Conservation (phyloP, 2,888 invertebrate genomes). For the Rhodophaea formosa region DNA sequence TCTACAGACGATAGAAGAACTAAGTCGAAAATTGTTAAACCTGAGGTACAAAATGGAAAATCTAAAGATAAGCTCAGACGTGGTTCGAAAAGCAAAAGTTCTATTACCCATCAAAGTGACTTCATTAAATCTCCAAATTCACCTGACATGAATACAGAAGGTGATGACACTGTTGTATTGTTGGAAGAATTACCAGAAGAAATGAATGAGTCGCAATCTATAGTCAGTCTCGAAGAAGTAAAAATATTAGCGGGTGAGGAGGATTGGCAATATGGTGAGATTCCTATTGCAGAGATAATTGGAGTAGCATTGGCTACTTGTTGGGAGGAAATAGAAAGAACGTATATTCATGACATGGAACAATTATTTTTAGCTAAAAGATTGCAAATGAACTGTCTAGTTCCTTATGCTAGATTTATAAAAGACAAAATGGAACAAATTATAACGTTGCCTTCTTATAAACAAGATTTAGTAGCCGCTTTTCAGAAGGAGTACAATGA, state of each 20-base stretch:
- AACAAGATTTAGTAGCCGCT: conserved; percentile 76
- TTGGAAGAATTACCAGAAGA: conserved; percentile 41
- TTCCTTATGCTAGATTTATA: conserved; percentile 80
- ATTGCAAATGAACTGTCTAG: conserved; percentile 73
- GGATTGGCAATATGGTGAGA: conserved; percentile 70
- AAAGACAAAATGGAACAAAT: conserved; percentile 78
- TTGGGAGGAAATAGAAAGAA: conserved; percentile 76
- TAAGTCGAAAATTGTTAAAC: conserved; percentile 62
- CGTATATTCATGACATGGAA: conserved; percentile 76
- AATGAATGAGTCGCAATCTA: conserved; percentile 37
- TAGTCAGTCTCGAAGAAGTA: conserved; percentile 40
- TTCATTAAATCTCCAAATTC: conserved; percentile 47
- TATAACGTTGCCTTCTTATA: conserved; percentile 78
- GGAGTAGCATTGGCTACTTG: conserved; percentile 65
- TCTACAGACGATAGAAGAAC: conserved; percentile 56
- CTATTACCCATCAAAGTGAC: conserved; percentile 43
- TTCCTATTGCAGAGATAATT: conserved; percentile 58
- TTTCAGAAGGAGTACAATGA: conserved; percentile 83
- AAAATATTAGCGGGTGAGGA: conserved; percentile 64
- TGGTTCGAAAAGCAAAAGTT: conserved; percentile 50
- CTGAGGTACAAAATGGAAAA: conserved; percentile 48
- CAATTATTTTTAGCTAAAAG: conserved; percentile 81
- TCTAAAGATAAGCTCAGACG: conserved; percentile 52
- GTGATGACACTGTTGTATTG: conserved; percentile 33
- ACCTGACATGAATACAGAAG: conserved; percentile 34